phyloP scores from a whole-genome alignment of 2,113 vertebrate species.

The Cynocephalus volans region DNA sequence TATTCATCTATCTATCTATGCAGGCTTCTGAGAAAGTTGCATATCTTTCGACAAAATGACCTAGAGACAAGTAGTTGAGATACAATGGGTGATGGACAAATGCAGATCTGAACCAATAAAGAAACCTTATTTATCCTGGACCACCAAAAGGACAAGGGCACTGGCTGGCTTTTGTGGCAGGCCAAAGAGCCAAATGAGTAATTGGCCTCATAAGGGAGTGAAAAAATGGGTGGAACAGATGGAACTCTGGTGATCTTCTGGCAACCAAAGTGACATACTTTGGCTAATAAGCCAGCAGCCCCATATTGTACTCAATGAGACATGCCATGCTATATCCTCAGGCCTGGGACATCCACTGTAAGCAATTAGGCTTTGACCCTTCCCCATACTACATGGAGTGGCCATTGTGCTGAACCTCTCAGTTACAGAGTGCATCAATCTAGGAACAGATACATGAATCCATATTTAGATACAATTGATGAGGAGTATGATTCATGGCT shows the following conservation, averaged over 20 bases:
- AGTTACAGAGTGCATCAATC: not conserved
- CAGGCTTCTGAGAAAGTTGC: not conserved
- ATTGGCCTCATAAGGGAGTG: not conserved
- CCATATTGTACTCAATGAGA: not conserved
- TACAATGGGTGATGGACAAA: not conserved
- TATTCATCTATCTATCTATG: not conserved
- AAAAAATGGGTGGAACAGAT: not conserved
- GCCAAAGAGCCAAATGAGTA: not conserved
- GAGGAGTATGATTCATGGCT: not conserved
- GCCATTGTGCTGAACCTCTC: not conserved
- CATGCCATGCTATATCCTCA: not conserved
- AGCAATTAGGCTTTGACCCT: not conserved
- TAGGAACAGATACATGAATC: not conserved
- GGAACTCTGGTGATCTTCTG: not conserved
- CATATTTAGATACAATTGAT: not conserved
- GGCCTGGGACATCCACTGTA: fast-evolving
- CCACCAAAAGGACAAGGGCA: not conserved
- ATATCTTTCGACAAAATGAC: not conserved
- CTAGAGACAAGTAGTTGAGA: not conserved
- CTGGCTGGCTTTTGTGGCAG: not conserved
- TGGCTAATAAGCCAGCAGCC: not conserved
- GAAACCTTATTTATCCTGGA: not conserved
- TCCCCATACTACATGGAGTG: not conserved
- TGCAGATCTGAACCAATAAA: not conserved
- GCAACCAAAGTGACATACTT: not conserved